Evolutionary conservation across 1,140 invertebrate species (phyloP), one percentile per base, ranked within the genome.

Genomic region (Aricia agestis): DNA sequence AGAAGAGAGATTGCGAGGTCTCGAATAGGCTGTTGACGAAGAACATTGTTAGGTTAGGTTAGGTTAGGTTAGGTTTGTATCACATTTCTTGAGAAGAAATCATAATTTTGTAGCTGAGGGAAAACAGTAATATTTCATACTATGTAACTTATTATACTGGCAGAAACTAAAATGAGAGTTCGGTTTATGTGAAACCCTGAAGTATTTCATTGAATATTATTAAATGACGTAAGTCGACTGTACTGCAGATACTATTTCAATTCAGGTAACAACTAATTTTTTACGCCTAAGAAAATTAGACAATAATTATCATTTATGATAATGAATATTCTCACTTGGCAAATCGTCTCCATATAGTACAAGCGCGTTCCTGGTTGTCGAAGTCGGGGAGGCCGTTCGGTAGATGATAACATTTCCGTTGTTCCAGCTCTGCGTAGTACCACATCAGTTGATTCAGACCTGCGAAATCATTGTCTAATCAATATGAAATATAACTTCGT

Each of bases 351-450:
- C 96, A 98, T 69, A 97, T 97, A 0, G 94, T 94, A 76, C 97
- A 97, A 10, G 97, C 96, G 74, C 96, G 95, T 72, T 96, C 95
- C 78, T 96, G 94, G 74, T 95, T 94, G 77, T 96, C 95, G 73
- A 96, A 96, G 80, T 97, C 96, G 0, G 95, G 93, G 6, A 94
- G 76, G 25, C 94, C 95, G n/a, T 92, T 93, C 5, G 94, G 94
- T 19, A 78, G 83, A 72, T 96, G 95, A 78, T 97, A 96, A 83
- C 97, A 98, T 81, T 97, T 97, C 63, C 94, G 93, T 81, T 95
- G 96, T 81, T 98, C 96, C 76, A 97, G 91, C 76, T 97, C 96
- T n/a, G 97, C 96, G 83, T 98, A 99, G 86, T 98, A 99, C 98
- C 97, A 98, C 81, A 98, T 93, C 59, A 99, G 86, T 83, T 99